A percentile compares a stretch with the other conserved stretches of the same genome.
Conservation (phyloP, 53 echinoderm and acorn worm genomes). For the Crossaster papposus region DNA sequence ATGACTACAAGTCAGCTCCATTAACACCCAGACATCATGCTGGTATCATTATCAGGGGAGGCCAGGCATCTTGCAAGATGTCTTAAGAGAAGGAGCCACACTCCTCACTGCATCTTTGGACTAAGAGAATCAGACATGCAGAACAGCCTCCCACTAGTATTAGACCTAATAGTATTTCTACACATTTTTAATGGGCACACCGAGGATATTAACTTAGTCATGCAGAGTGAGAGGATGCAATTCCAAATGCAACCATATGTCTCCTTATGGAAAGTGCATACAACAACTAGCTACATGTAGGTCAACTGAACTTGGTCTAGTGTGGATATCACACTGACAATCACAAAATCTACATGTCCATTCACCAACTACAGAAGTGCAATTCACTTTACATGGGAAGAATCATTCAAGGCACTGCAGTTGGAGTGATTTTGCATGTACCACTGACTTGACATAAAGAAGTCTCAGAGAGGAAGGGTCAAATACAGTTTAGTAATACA, state of each 20-base stretch:
- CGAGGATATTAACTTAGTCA: background rate
- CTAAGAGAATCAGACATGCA: background rate
- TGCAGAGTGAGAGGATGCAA: background rate
- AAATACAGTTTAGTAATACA: background rate
- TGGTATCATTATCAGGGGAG: constrained; percentile 28
- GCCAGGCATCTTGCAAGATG: background rate
- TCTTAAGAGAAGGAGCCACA: background rate
- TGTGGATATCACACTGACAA: too few relatives aligned
- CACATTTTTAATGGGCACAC: background rate
- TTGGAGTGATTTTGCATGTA: too few relatives aligned
- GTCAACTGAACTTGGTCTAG: too few relatives aligned
- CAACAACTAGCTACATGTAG: background rate
- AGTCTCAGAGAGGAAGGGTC: too few relatives aligned
- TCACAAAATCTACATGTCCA: too few relatives aligned
- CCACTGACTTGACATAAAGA: too few relatives aligned
- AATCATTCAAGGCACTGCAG: too few relatives aligned
- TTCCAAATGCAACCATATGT: background rate
- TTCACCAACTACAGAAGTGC: too few relatives aligned
- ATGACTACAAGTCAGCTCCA: constrained; percentile 25
- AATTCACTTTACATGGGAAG: too few relatives aligned
- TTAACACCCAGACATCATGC: constrained; percentile 38
- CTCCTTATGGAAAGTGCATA: background rate
- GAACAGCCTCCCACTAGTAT: background rate
- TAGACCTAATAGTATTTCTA: background rate
- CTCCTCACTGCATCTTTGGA: too few relatives aligned